Evolutionary conservation across 2,888 invertebrate species (phyloP), one percentile per base, ranked within the genome.

Genomic region (Catotricha subobsoleta): DNA sequence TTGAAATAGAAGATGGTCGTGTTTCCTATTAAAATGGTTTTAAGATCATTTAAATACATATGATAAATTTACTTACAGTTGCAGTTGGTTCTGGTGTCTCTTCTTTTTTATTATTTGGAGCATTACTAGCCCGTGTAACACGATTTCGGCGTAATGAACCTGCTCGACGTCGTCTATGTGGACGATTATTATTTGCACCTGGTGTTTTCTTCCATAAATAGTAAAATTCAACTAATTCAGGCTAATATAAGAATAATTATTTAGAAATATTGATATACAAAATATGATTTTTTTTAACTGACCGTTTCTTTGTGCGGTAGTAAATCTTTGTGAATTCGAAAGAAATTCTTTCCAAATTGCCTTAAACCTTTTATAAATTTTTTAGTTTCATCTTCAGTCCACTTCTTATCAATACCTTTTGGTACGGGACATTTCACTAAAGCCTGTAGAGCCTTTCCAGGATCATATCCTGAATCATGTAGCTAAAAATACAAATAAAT

Each of bases 171-270:
- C 94, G 72, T 49, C 94, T 72, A 58, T 94, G 92, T 20, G 94
- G 94, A 51, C 95, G 75, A 63, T 92, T 92, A 60, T 88, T 91
- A 62, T 90, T 88, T 46, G 97, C 97, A 54, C 91, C 91, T 16
- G 95, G 91, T 29, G 95, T 94, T 68, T 97, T 98, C 69, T 99
- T 99, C 98, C 98, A 98, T 57, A 94, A 71, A 67, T 98, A 98
- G 67, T 98, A 98, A 68, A 90, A 98, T 63, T 95, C 94, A 41
- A 98, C 94, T 56, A 98, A 67, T 61, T 98, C 95, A 42, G 91
- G 81, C 80, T 81, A 18, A 9, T 9, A 13, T 12, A 15, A 16
- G 3, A 18, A 21, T 13, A 28, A 16, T n/a, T 5, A 28, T 27
- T 5, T 19, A 16, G 9, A 15, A 33, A 33, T 35, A 16, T n/a